Evolutionary conservation across 2,888 invertebrate genomes (phyloP).

Genomic region (Callosobruchus maculatus): DNA sequence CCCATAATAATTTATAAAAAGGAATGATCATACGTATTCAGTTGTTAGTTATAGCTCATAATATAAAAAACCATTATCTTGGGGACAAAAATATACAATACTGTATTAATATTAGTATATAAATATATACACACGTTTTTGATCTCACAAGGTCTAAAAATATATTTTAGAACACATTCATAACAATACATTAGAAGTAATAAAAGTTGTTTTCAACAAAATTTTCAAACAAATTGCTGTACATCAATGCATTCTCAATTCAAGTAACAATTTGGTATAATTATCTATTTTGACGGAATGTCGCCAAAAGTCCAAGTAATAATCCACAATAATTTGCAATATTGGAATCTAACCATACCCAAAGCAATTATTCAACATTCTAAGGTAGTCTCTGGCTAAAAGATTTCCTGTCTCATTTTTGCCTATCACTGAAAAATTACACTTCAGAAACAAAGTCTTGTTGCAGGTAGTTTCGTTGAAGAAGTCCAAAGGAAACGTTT

Average conservation of each 20-base stretch:
- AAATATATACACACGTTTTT: no score
- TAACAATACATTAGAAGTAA: no score
- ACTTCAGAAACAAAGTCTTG: slow-evolving; percentile 13
- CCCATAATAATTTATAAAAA: neutral
- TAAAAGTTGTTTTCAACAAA: no score
- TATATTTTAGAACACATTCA: no score
- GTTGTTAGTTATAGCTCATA: neutral
- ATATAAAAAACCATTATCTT: no score
- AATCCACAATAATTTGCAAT: neutral
- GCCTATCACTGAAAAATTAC: slow-evolving; percentile 14
- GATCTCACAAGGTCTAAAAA: no score
- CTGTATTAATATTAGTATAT: no score
- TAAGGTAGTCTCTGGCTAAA: slow-evolving; percentile 9
- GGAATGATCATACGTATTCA: neutral
- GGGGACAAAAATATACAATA: no score
- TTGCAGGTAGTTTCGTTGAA: slow-evolving; percentile 3
- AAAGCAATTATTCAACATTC: slow-evolving; percentile 21
- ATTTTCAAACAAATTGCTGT: no score
- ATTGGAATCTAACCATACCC: slow-evolving; percentile 12
- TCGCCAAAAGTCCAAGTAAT: neutral
- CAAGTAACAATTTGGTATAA: no score
- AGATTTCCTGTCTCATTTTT: slow-evolving; percentile 11
- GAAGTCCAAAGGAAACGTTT: slow-evolving; percentile 15
- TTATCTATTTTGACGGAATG: neutral
- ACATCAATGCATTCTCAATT: no score